Evolutionary conservation across 2,888 invertebrate species (phyloP).

Genomic region (Heliconius aoede): DNA sequence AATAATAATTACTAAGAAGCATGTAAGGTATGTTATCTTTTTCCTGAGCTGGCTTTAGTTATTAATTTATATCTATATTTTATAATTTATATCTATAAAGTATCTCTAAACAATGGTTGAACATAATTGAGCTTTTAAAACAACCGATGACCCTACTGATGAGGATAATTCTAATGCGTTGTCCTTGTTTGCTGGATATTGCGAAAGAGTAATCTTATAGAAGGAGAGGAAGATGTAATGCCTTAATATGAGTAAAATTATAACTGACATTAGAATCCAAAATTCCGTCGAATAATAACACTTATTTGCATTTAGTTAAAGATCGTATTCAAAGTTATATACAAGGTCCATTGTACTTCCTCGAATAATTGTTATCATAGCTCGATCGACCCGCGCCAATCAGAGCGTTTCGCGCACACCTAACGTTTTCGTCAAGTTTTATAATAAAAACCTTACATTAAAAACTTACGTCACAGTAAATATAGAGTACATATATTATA

Average conservation of each 20-base stretch:
- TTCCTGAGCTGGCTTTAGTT: neutral
- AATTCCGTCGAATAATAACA: constrained; percentile 28
- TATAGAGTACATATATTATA: neutral
- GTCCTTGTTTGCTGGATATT: constrained; percentile 50
- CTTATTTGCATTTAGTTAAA: constrained; percentile 35
- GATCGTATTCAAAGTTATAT: constrained; percentile 28
- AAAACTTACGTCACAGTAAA: constrained; percentile 14
- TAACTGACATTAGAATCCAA: constrained; percentile 24
- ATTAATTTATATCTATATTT: no score
- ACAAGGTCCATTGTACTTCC: constrained; percentile 52
- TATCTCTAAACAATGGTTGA: constrained; percentile 36
- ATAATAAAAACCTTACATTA: constrained; percentile 20
- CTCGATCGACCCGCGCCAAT: constrained; percentile 55
- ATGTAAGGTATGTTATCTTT: neutral
- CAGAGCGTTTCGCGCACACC: constrained; percentile 61
- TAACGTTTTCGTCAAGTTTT: constrained; percentile 42
- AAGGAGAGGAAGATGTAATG: constrained; percentile 54
- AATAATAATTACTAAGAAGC: no score
- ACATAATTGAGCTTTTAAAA: constrained; percentile 33
- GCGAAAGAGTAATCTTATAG: constrained; percentile 54
- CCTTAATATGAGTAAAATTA: constrained; percentile 43
- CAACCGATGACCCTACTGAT: constrained; percentile 45
- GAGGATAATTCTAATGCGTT: constrained; percentile 40
- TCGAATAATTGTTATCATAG: constrained; percentile 54
- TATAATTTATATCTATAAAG: no score